Evolutionary conservation across 2,797 vertebrate genomes (phyloP).

Genomic region (Borostomias antarcticus): DNA sequence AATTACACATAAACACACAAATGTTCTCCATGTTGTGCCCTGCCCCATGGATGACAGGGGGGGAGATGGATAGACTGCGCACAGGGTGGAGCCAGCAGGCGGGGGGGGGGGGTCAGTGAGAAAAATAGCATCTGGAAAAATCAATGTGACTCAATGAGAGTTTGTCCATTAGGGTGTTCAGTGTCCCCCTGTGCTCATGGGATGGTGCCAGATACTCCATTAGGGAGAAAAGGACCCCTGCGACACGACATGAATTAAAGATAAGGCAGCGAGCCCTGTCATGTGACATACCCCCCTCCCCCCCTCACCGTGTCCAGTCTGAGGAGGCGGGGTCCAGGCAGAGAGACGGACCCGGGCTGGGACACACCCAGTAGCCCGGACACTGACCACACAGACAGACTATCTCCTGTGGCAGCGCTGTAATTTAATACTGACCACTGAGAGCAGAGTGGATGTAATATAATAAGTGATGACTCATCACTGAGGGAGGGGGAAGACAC

Average conservation of each 20-base stretch:
- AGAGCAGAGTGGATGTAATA: constrained; percentile 6
- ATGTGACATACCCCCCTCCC: constrained; percentile 8
- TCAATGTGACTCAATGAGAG: constrained; percentile 71
- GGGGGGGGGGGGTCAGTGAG: not conserved
- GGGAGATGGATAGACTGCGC: not conserved
- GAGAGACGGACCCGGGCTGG: not conserved
- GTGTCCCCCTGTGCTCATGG: constrained; percentile 61
- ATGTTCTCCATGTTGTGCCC: not conserved
- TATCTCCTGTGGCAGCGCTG: not conserved
- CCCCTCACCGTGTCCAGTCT: constrained; percentile 50
- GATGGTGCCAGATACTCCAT: constrained; percentile 71
- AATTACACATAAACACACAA: constrained; percentile 7
- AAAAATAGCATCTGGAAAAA: constrained; percentile 68
- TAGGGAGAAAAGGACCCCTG: constrained; percentile 57
- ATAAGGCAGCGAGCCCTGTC: constrained; percentile 52
- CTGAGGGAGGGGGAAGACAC: not conserved
- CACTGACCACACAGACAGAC: not conserved
- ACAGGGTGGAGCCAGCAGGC: constrained; percentile 3
- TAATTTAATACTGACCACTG: constrained; percentile 8
- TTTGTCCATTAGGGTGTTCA: constrained; percentile 71
- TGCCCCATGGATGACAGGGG: constrained; percentile 1
- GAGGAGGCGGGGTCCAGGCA: constrained; percentile 16
- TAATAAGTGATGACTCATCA: constrained; percentile 31
- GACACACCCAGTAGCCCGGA: not conserved
- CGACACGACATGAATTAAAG: constrained; percentile 73